Conservation (phyloP, 2,113 vertebrate species). For the Pelecanus crispus region DNA sequence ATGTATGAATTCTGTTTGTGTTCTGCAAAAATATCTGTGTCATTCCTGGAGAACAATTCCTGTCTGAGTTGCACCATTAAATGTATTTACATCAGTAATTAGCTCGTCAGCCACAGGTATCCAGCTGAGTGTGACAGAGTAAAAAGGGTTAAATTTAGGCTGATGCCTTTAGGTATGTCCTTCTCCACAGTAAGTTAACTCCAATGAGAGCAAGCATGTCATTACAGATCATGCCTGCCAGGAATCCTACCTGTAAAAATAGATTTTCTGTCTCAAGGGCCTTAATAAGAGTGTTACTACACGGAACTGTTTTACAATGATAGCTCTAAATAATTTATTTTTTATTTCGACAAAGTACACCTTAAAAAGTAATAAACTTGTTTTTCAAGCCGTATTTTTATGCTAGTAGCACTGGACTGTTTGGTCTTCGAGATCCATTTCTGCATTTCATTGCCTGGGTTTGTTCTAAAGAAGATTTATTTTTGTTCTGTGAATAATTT, state of each 20-base stretch:
- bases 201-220: not conserved
- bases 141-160: constrained; percentile 27
- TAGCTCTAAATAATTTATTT: constrained; percentile 82
- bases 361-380: constrained; percentile 73
- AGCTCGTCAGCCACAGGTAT: not conserved
- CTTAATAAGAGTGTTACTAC: constrained; percentile 74
- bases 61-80: not conserved
- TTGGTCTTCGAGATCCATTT: constrained; percentile 71
- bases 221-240: constrained; percentile 40
- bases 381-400: constrained; percentile 78
- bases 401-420: constrained; percentile 74
- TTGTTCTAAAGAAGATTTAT: constrained; percentile 84
- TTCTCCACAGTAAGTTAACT: constrained; percentile 18
- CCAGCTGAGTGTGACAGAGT: not conserved
- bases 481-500: constrained; percentile 86
- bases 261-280: constrained; percentile 72
- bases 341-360: constrained; percentile 75
- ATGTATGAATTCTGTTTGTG: not conserved
- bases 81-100: not conserved
- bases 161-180: constrained; percentile 43
- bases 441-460: constrained; percentile 81
- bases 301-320: constrained; percentile 72
- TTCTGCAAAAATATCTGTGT: not conserved
- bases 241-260: constrained; percentile 65
- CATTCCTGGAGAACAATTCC: not conserved